Evolutionary conservation across 2,113 vertebrate genomes (phyloP).

Genomic region (Rafetus swinhoei): DNA sequence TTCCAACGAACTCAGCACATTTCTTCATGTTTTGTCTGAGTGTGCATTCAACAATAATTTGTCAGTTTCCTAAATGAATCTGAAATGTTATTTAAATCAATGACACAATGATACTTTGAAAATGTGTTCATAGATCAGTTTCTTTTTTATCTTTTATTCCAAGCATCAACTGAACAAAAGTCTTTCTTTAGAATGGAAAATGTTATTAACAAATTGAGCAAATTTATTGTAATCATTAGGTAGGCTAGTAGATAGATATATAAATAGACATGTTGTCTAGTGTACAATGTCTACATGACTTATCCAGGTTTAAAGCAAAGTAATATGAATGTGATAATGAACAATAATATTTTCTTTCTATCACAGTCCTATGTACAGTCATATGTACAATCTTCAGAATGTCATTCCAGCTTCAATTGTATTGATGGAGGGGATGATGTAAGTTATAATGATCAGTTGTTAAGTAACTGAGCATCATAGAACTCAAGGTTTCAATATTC

Average conservation of each 20-base stretch:
- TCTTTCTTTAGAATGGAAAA: constrained; percentile 60
- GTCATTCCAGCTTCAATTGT: not conserved
- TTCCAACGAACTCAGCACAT: constrained; percentile 32
- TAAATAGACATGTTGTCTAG: constrained; percentile 63
- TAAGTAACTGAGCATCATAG: not conserved
- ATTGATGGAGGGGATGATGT: not conserved
- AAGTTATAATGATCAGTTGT: constrained; percentile 17
- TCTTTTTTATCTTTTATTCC: constrained; percentile 63
- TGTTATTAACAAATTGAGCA: constrained; percentile 69
- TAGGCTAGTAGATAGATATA: constrained; percentile 53
- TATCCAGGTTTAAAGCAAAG: constrained; percentile 63
- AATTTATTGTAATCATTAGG: constrained; percentile 52
- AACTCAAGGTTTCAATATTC: not conserved
- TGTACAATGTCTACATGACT: constrained; percentile 53
- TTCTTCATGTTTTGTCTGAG: constrained; percentile 62
- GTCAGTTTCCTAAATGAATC: constrained; percentile 75
- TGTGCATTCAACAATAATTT: constrained; percentile 71
- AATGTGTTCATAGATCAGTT: constrained; percentile 66
- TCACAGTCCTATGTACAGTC: constrained; percentile 20
- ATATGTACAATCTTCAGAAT: not conserved
- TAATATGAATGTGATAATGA: constrained; percentile 54
- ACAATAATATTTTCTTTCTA: constrained; percentile 30
- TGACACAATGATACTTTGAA: constrained; percentile 74
- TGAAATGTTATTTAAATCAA: constrained; percentile 77
- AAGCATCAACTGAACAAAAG: constrained; percentile 74